phyloP scores from a whole-genome alignment of 2,888 invertebrate genomes.

The Melanotus villosus region DNA sequence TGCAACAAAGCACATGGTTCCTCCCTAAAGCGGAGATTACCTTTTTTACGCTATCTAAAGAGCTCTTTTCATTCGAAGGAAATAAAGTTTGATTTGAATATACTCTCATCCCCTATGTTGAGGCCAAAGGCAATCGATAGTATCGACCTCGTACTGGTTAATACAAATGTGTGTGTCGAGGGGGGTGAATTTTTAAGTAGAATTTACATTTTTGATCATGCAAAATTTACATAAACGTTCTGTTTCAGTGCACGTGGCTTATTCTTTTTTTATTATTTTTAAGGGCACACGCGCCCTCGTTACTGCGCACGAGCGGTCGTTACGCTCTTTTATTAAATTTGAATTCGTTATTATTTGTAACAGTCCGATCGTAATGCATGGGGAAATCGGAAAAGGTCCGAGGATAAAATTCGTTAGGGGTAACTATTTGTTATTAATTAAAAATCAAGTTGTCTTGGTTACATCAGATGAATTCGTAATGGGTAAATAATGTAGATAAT shows the following conservation, averaged over 20 bases:
- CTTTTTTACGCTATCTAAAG: conserved; percentile 15
- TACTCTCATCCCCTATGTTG: conserved; percentile 3
- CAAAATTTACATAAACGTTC: conserved; percentile 61
- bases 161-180: conserved; percentile 58
- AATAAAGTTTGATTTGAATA: conserved; percentile 24
- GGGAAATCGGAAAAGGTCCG: not conserved
- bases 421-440: not conserved
- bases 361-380: not conserved
- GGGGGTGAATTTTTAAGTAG: conserved; percentile 58
- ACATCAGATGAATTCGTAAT: conserved; percentile 4
- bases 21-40: conserved; percentile 21
- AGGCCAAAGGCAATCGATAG: conserved; percentile 45
- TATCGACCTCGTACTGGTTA: conserved; percentile 48
- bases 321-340: conserved; percentile 13
- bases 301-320: conserved; percentile 19
- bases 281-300: conserved; percentile 59
- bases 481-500: conserved; percentile 8
- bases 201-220: conserved; percentile 55
- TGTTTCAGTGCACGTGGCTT: conserved; percentile 52
- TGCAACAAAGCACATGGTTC: conserved; percentile 11
- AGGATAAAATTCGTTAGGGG: not conserved
- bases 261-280: conserved; percentile 44
- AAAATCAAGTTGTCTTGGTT: not conserved
- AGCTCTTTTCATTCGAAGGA: conserved; percentile 9
- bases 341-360: not conserved